Evolutionary conservation across 2,113 vertebrate species (phyloP).

Genomic region (Dinomys branickii): DNA sequence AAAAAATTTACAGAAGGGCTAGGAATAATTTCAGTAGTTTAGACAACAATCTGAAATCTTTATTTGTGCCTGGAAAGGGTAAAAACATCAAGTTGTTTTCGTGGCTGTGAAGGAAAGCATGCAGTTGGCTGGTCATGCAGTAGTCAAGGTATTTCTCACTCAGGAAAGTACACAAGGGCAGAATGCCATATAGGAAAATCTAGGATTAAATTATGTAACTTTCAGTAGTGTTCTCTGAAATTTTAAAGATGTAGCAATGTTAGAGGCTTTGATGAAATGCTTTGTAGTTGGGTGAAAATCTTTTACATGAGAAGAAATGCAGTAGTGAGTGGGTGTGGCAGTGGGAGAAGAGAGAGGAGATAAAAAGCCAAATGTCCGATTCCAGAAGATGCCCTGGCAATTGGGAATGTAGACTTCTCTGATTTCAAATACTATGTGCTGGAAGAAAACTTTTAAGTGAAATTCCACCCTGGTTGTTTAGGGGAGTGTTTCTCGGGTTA

Average conservation of each 20-base stretch:
- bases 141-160: background rate
- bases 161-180: background rate
- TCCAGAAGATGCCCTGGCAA: background rate
- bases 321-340: background rate
- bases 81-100: background rate
- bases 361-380: background rate
- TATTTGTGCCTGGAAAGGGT: too few relatives aligned
- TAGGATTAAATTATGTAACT: background rate
- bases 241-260: background rate
- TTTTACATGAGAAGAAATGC: background rate
- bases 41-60: background rate
- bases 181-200: background rate
- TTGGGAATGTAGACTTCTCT: background rate
- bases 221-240: background rate
- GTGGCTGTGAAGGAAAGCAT: background rate
- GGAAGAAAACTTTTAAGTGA: background rate
- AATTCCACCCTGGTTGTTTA: background rate
- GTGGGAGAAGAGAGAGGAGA: background rate
- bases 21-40: background rate
- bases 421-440: background rate
- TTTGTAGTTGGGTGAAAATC: background rate
- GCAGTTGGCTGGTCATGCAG: background rate
- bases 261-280: background rate
- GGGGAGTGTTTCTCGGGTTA: background rate
- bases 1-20: background rate